A percentile compares a stretch with the other conserved stretches of the same genome.
Conservation (phyloP, 2,888 invertebrate genomes). For the Synanthedon andrenaeformis region DNA sequence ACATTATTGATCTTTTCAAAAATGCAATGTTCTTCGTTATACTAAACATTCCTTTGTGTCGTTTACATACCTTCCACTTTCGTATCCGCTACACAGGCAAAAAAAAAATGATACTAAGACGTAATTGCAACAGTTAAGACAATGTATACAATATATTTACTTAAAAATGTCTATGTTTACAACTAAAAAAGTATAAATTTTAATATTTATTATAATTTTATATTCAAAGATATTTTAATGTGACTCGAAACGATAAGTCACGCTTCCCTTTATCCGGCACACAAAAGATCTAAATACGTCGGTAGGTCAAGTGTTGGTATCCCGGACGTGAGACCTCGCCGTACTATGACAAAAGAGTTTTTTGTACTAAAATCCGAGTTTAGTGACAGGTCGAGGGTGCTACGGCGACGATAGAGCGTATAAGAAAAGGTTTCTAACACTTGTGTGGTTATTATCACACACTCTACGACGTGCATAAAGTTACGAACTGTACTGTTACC, state of each 20-base stretch:
- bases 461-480: too few species aligned
- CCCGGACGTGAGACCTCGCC: slow-evolving; percentile 49
- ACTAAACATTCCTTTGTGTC: too few species aligned
- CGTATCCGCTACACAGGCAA: too few species aligned
- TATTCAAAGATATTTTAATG: slow-evolving; percentile 37
- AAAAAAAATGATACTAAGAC: too few species aligned
- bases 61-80: too few species aligned
- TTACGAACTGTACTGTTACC: too few species aligned
- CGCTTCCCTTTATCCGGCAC: slow-evolving; percentile 46
- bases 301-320: slow-evolving; percentile 64
- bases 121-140: too few species aligned
- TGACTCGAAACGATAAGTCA: slow-evolving; percentile 50
- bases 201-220: not conserved
- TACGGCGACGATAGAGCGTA: not conserved
- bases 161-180: too few species aligned
- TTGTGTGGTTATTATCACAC: not conserved
- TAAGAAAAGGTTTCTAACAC: not conserved
- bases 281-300: slow-evolving; percentile 63
- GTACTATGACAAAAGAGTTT: slow-evolving; percentile 42
- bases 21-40: too few species aligned
- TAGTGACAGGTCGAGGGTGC: slow-evolving; percentile 45
- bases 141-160: too few species aligned
- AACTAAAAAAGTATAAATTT: too few species aligned
- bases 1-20: too few species aligned
- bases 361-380: slow-evolving; percentile 37